Conservation (phyloP, 2,113 vertebrate genomes). For the Lepus americanus region DNA sequence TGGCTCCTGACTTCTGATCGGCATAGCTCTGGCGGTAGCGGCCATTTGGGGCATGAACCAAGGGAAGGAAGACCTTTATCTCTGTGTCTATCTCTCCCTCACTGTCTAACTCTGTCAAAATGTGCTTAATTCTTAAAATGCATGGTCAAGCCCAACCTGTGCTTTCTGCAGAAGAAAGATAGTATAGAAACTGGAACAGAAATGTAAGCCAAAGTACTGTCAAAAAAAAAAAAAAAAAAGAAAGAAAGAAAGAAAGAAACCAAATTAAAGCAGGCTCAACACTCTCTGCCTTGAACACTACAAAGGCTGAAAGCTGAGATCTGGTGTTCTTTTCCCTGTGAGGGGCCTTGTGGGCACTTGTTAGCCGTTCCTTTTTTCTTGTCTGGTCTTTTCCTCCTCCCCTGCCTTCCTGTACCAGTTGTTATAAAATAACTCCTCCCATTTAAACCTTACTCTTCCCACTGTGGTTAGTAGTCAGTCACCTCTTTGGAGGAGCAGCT, state of each 20-base stretch:
- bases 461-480: neutral
- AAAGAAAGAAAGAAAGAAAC: too few species aligned
- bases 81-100: too few species aligned
- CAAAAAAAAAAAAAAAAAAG: neutral
- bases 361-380: neutral
- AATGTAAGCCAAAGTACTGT: neutral
- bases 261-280: neutral
- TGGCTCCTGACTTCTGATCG: too few species aligned
- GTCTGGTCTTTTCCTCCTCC: neutral
- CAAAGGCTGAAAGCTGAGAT: neutral
- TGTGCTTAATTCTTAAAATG: neutral
- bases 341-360: neutral
- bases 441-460: neutral
- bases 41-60: too few species aligned
- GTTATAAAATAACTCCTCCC: neutral
- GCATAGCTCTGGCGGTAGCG: too few species aligned
- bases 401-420: neutral
- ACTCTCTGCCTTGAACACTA: neutral
- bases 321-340: neutral
- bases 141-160: neutral
- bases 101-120: neutral
- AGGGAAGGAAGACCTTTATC: too few species aligned
- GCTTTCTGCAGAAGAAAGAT: neutral
- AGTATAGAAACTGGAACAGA: neutral
- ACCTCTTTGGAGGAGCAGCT: neutral